Conservation (phyloP, 2,888 invertebrate species). For the Luffia ferchaultella region DNA sequence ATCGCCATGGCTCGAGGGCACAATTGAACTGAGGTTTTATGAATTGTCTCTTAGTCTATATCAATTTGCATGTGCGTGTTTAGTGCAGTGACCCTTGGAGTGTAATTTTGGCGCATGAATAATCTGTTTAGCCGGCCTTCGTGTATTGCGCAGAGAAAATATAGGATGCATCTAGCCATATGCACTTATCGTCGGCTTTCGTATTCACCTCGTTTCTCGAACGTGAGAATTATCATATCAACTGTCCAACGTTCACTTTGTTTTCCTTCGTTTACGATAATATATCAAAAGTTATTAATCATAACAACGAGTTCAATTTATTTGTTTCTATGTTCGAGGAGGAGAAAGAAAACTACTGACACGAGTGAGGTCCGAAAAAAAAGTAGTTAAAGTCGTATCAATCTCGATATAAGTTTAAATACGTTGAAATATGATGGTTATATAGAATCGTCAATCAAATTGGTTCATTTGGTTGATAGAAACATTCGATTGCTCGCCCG, state of each 20-base stretch:
- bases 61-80: not conserved
- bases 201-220: not conserved
- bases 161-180: not conserved
- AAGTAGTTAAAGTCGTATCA: too few relatives aligned
- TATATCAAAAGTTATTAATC: too few relatives aligned
- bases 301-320: too few relatives aligned
- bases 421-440: too few relatives aligned
- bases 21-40: not conserved
- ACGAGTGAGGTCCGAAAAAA: too few relatives aligned
- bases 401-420: too few relatives aligned
- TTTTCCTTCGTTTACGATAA: not conserved
- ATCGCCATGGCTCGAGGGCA: too few relatives aligned
- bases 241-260: not conserved
- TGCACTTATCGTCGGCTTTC: not conserved
- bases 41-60: not conserved
- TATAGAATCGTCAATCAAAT: too few relatives aligned
- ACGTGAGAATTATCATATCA: not conserved
- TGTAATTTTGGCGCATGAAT: constrained; percentile 4
- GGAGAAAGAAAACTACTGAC: too few relatives aligned
- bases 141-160: not conserved
- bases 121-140: constrained; percentile 6
- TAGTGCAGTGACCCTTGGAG: not conserved
- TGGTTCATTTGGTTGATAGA: too few relatives aligned
- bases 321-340: too few relatives aligned
- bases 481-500: too few relatives aligned